phyloP scores from a whole-genome alignment of 2,797 vertebrate genomes.

The Helostoma temminkii region DNA sequence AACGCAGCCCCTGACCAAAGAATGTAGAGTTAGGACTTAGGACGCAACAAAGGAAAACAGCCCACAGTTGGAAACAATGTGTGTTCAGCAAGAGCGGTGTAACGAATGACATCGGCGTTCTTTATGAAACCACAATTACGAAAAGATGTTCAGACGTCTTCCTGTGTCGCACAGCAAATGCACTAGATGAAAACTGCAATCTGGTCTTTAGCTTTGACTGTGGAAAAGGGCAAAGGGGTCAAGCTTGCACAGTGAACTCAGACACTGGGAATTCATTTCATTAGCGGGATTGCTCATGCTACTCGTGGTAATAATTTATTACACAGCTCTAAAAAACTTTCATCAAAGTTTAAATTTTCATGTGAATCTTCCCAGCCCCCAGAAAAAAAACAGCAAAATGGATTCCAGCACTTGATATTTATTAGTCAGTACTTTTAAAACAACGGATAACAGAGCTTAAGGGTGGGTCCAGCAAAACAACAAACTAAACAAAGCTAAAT shows the following conservation, averaged over 20 bases:
- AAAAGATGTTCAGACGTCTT: constrained; percentile 57
- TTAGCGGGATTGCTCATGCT: constrained; percentile 33
- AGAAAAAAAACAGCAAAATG: too few relatives aligned
- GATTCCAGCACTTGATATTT: too few relatives aligned
- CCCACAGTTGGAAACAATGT: constrained; percentile 52
- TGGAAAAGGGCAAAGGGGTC: constrained; percentile 62
- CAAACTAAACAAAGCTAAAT: too few relatives aligned
- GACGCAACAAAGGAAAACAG: constrained; percentile 66
- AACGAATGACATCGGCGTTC: constrained; percentile 36
- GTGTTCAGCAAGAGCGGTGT: constrained; percentile 37
- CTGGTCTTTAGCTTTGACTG: constrained; percentile 43
- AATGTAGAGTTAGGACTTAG: constrained; percentile 62
- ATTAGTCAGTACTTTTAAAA: too few relatives aligned
- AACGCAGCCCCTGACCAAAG: constrained; percentile 76
- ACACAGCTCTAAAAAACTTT: not conserved
- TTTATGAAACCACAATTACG: constrained; percentile 62
- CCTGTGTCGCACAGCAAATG: constrained; percentile 42
- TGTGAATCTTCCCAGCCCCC: too few relatives aligned
- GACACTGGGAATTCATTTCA: constrained; percentile 53
- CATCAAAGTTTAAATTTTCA: not conserved
- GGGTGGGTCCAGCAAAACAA: too few relatives aligned
- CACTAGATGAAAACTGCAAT: constrained; percentile 63
- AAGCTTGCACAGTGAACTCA: constrained; percentile 47
- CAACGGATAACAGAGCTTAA: too few relatives aligned
- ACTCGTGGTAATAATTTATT: constrained; percentile 18